phyloP scores from a whole-genome alignment of 2,797 vertebrate genomes.

The Rhabdomys pumilio region DNA sequence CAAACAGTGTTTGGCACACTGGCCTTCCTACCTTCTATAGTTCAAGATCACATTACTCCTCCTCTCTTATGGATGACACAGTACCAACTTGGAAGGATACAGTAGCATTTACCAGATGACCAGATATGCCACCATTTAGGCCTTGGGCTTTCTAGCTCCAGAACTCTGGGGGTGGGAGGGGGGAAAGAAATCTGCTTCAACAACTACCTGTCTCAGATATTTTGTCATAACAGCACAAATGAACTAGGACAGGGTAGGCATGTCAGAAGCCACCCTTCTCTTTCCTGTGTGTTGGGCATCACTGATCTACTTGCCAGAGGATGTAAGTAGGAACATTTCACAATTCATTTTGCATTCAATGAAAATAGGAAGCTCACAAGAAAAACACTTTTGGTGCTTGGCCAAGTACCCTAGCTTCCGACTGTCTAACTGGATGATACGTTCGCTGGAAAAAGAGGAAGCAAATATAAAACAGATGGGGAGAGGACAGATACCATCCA shows the following conservation, averaged over 20 bases:
- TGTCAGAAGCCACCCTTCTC: background rate
- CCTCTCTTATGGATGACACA: background rate
- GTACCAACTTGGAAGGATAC: background rate
- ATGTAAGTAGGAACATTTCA: background rate
- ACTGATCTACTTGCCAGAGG: background rate
- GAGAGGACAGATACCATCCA: background rate
- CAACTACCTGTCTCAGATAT: background rate
- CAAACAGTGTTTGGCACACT: background rate
- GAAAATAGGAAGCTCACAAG: background rate
- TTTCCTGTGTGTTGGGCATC: background rate
- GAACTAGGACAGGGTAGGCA: background rate
- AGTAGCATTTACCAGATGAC: background rate
- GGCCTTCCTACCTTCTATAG: background rate
- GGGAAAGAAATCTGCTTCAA: background rate
- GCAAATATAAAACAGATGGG: background rate
- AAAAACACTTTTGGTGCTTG: constrained; percentile 22
- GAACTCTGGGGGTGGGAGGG: background rate
- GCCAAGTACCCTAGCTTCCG: constrained; percentile 17
- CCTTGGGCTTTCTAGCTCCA: background rate
- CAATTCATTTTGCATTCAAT: constrained; percentile 50
- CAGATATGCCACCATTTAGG: background rate
- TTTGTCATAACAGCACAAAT: background rate
- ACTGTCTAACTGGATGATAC: constrained; percentile 43
- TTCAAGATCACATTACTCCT: background rate
- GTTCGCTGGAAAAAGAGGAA: constrained; percentile 1